Base-by-base conservation (phyloP, 2,888 invertebrate genomes). In the Philhelius pedissequus region DNA sequence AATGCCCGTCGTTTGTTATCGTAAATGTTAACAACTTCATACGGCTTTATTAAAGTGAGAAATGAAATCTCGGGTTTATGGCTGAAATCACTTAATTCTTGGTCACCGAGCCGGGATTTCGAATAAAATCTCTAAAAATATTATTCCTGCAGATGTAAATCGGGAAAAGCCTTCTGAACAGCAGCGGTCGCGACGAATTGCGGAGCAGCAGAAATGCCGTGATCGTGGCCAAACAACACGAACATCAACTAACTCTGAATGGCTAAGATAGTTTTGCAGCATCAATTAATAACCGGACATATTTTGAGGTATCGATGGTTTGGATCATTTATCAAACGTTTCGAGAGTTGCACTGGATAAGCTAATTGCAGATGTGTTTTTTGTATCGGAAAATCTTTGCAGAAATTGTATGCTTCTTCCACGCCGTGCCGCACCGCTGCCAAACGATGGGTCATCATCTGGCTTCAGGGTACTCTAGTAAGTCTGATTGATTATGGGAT, bases 11-110 rank as follows among this genome's bases (percentile, higher is more conserved):
- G 68, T 84, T 80, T 80, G 80, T 84, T 84, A 75, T 76, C 84
- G 80, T 80, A 84, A 84, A 84, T 62, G 84, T 84, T 84, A 84
- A 84, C 84, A 80, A 79, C 83, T 80, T 66, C 74, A 54, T 84
- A 84, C 83, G 80, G 84, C 80, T 76, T 84, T 80, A 84, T 84
- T 84, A 80, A 84, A 84, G 84, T 84, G 84, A 84, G 84, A 84
- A 84, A 84, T 84, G 80, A 84, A 84, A 84, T 84, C 80, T 84
- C 80, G 80, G 80, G 80, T 84, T 84, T 84, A 84, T 84, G 80
- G 84, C 76, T 71, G 80, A 84, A 84, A 84, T 84, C 84, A 84
- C 84, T 84, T 84, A 84, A 80, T 84, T 84, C 80, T 52, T 50
- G 68, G 60, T 68, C 80, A 70, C 20, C 56, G 52, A 50, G 80